phyloP scores from a whole-genome alignment of 2,888 invertebrate species.

The Sinhomidia bicolor region DNA sequence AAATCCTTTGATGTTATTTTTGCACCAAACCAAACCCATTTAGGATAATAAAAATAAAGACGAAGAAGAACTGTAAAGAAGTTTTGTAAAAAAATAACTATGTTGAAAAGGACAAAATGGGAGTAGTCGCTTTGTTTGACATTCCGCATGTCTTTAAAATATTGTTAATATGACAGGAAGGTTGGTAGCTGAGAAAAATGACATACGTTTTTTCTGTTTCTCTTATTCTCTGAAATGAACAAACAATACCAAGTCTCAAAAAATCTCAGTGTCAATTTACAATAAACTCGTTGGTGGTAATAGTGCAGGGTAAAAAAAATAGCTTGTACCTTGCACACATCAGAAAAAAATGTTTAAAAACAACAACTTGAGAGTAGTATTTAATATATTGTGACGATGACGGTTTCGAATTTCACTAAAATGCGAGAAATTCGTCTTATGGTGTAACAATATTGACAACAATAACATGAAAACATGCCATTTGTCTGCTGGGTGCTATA shows the following conservation, averaged over 20 bases:
- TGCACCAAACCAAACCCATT: too few relatives aligned
- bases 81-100: too few relatives aligned
- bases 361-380: too few relatives aligned
- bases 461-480: background rate
- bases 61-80: too few relatives aligned
- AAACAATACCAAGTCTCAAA: background rate
- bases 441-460: background rate
- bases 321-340: too few relatives aligned
- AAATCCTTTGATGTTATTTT: too few relatives aligned
- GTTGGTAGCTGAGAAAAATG: background rate
- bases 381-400: background rate
- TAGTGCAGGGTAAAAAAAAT: background rate
- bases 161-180: background rate
- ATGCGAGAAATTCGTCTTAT: background rate
- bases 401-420: conserved; percentile 10
- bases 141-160: background rate
- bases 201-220: too few relatives aligned
- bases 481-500: background rate
- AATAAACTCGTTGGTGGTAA: background rate
- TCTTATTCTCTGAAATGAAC: background rate
- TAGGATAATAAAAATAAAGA: too few relatives aligned
- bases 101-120: background rate
- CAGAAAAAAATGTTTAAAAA: too few relatives aligned
- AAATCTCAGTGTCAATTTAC: conserved; percentile 12
- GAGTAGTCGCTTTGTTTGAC: background rate